Percentiles rank a stretch among this genome's conserved stretches.
Conservation (phyloP, 1,140 invertebrate species). For the Zaprionus inermis region DNA sequence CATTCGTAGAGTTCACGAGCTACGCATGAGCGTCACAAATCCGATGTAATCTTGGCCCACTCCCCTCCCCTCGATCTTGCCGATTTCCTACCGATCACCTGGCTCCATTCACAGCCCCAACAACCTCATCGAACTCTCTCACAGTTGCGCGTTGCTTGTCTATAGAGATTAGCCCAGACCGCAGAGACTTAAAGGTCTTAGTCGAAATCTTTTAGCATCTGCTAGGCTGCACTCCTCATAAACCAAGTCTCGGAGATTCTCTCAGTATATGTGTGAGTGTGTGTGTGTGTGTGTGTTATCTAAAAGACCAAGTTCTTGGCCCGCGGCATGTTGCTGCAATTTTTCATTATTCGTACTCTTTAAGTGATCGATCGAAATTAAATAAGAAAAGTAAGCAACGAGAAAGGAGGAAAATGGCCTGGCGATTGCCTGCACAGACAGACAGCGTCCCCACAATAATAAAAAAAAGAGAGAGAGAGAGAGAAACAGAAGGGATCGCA, state of each 20-base stretch:
- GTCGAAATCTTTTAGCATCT: constrained; percentile 8
- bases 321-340: constrained; percentile 67
- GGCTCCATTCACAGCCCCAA: background rate
- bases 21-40: constrained; percentile 74
- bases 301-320: constrained; percentile 46
- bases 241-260: background rate
- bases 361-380: constrained; percentile 81
- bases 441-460: background rate
- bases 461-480: constrained; percentile 28
- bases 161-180: background rate
- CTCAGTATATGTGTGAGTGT: constrained; percentile 6
- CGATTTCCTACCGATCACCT: background rate
- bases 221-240: constrained; percentile 1
- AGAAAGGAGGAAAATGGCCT: constrained; percentile 60
- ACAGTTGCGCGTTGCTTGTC: constrained; percentile 2
- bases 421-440: constrained; percentile 11
- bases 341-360: constrained; percentile 78
- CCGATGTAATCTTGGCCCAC: constrained; percentile 19
- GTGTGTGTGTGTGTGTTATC: constrained; percentile 49
- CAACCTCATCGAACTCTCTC: background rate
- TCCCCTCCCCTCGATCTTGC: background rate
- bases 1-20: constrained; percentile 51
- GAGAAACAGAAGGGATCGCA: constrained; percentile 11
- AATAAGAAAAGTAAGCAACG: constrained; percentile 78
- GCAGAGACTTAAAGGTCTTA: constrained; percentile 1